Evolutionary conservation across 1,140 invertebrate genomes (phyloP).

Genomic region (Cepaea nemoralis): DNA sequence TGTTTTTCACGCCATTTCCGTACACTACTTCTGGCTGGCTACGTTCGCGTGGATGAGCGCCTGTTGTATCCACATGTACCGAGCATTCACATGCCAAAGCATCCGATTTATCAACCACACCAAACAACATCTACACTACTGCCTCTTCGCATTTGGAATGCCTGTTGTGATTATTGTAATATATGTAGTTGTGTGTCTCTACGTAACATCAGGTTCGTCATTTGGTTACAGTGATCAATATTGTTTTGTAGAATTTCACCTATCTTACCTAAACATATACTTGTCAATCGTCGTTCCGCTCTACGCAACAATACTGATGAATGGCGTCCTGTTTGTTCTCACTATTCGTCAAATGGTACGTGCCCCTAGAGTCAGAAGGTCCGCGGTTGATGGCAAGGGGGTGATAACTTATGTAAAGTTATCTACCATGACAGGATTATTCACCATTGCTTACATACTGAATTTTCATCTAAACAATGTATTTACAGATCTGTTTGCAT

Average conservation of each 20-base stretch:
- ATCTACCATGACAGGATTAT: constrained; percentile 12
- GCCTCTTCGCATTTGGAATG: not conserved
- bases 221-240: not conserved
- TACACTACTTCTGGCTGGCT: not conserved
- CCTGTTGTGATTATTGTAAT: not conserved
- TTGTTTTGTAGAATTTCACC: not conserved
- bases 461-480: not conserved
- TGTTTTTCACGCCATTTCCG: not conserved
- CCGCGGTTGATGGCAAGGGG: not conserved
- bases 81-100: not conserved
- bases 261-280: not conserved
- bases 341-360: not conserved
- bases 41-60: constrained; percentile 9
- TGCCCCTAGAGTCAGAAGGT: not conserved
- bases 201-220: not conserved
- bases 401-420: constrained; percentile 22
- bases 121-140: not conserved
- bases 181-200: not conserved
- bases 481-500: not conserved
- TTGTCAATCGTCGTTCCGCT: not conserved
- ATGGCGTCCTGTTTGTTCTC: not conserved
- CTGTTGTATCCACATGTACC: constrained; percentile 5
- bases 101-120: not conserved
- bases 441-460: not conserved
- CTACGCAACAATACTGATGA: not conserved